phyloP scores from a whole-genome alignment of 2,797 vertebrate genomes.

The Danionella dracula region DNA sequence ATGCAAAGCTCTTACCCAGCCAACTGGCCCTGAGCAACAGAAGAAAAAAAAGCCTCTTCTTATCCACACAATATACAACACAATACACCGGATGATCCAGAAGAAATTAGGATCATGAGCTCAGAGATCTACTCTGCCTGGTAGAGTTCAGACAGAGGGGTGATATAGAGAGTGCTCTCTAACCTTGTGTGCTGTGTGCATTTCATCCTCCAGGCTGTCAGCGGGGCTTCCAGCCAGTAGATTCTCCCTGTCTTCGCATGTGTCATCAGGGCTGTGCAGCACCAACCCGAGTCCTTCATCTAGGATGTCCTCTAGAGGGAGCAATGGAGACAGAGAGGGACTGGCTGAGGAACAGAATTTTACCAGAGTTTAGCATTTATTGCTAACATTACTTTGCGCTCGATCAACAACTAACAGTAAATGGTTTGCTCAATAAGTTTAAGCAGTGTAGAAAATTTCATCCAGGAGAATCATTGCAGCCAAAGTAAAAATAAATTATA shows the following conservation, averaged over 20 bases:
- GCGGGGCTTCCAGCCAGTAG: constrained; percentile 49
- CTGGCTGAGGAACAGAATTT: neutral
- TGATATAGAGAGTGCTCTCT: constrained; percentile 40
- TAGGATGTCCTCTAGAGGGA: constrained; percentile 69
- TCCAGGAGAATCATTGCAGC: too few relatives aligned
- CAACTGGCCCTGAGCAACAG: too few relatives aligned
- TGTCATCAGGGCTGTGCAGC: constrained; percentile 64
- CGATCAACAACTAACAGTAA: too few relatives aligned
- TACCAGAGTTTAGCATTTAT: neutral
- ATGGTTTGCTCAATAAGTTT: too few relatives aligned
- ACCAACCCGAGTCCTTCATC: constrained; percentile 72
- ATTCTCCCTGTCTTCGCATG: constrained; percentile 51
- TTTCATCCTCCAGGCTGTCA: constrained; percentile 63
- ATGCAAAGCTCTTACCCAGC: constrained; percentile 14
- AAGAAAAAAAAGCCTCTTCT: neutral
- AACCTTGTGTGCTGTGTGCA: constrained; percentile 78
- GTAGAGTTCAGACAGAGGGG: neutral
- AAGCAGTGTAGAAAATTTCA: too few relatives aligned
- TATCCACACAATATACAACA: neutral
- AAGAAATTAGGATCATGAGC: neutral
- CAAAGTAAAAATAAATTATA: too few relatives aligned
- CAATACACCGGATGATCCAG: neutral
- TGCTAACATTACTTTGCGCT: neutral
- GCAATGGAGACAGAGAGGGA: constrained; percentile 22
- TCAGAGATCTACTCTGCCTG: neutral